phyloP scores from a whole-genome alignment of 2,113 vertebrate species.

The Merops nubicus region DNA sequence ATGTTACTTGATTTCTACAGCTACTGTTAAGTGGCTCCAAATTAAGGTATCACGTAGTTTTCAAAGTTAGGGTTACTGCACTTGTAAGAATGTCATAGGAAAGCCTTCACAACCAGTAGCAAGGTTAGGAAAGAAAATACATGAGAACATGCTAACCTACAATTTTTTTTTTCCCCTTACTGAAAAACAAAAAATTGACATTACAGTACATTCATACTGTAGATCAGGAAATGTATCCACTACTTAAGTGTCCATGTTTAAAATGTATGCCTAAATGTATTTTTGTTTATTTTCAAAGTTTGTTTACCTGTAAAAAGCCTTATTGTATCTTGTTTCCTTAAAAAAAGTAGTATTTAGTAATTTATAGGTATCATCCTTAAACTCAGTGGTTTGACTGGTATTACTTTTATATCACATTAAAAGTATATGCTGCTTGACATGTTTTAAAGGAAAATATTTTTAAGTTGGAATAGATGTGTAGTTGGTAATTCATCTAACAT shows the following conservation, averaged over 20 bases:
- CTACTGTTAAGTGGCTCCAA: not conserved
- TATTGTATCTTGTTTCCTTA: constrained; percentile 59
- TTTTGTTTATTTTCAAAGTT: constrained; percentile 68
- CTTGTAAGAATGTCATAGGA: constrained; percentile 9
- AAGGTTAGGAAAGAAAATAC: not conserved
- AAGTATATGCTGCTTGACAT: constrained; percentile 68
- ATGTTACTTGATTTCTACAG: constrained; percentile 10
- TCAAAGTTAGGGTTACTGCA: constrained; percentile 11
- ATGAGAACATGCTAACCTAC: constrained; percentile 15
- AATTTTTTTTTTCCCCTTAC: constrained; percentile 1
- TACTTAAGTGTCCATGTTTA: constrained; percentile 37
- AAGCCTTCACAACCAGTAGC: not conserved
- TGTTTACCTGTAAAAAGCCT: constrained; percentile 69
- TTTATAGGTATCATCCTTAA: constrained; percentile 54
- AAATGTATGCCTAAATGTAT: constrained; percentile 61
- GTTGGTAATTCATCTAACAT: constrained; percentile 51
- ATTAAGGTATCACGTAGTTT: not conserved
- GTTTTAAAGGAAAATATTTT: constrained; percentile 70
- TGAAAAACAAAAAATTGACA: constrained; percentile 39
- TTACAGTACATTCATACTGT: constrained; percentile 28
- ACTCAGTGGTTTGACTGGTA: constrained; percentile 57
- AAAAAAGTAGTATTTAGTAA: constrained; percentile 39
- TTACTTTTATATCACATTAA: constrained; percentile 67
- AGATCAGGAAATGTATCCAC: constrained; percentile 43
- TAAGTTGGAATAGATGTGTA: constrained; percentile 50